These are phyloP conservation scores for Electrophaes corylata DNA, from an alignment of 2,888 invertebrate species.

Conservation along the genomic window DNA sequence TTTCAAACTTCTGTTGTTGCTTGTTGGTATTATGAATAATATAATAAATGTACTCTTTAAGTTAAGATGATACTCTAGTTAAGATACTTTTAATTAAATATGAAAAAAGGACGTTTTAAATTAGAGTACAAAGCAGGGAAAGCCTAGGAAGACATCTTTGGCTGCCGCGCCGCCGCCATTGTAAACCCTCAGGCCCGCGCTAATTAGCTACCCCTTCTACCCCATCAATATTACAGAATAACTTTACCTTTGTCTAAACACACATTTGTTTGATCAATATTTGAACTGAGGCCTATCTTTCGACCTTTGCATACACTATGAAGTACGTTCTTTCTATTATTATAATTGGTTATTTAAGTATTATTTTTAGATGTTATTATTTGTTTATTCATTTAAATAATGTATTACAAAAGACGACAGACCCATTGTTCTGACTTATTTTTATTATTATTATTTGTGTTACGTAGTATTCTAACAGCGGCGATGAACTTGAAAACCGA, in stretches of 20 bases:
- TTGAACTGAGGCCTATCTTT: slow-evolving; percentile 6
- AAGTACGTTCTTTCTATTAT: slow-evolving; percentile 12
- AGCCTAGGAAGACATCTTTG: slow-evolving; percentile 35
- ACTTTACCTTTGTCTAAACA: slow-evolving; percentile 16
- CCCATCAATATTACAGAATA: slow-evolving; percentile 18
- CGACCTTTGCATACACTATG: slow-evolving; percentile 9
- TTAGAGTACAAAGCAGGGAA: slow-evolving; percentile 49
- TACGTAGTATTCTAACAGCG: too few species aligned
- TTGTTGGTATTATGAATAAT: neutral
- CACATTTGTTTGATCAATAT: slow-evolving; percentile 14
- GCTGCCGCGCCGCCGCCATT: slow-evolving; percentile 3
- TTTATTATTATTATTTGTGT: too few species aligned
- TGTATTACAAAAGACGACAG: too few species aligned
- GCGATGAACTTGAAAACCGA: too few species aligned
- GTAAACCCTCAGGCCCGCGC: slow-evolving; percentile 1
- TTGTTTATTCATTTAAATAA: too few species aligned
- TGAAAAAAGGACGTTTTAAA: slow-evolving; percentile 55
- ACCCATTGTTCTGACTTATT: too few species aligned
- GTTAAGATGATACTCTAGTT: slow-evolving; percentile 54
- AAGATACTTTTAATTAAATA: slow-evolving; percentile 62
- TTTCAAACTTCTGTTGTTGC: too few species aligned
- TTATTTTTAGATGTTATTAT: too few species aligned
- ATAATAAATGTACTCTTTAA: slow-evolving; percentile 8
- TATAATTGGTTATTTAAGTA: too few species aligned
- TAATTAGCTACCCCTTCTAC: slow-evolving; percentile 27